These are phyloP conservation scores for Myopa tessellatipennis DNA, from an alignment of 2,888 invertebrate species.

Conservation along the genomic window DNA sequence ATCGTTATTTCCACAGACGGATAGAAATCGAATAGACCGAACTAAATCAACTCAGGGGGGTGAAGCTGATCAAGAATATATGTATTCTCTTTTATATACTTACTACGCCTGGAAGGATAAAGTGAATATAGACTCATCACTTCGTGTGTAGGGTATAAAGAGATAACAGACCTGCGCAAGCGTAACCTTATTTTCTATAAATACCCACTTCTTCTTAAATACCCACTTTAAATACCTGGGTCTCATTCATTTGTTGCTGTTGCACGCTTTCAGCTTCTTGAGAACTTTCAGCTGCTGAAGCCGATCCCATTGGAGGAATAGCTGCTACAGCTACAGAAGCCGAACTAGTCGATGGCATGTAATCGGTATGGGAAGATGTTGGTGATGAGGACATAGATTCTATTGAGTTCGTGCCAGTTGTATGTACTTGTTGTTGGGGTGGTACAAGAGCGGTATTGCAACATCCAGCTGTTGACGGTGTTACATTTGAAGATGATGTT, in stretches of 20 bases:
- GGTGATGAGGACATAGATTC: slow-evolving; percentile 76
- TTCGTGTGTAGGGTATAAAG: no score
- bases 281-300: slow-evolving; percentile 68
- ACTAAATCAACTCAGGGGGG: neutral
- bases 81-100: neutral
- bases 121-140: no score
- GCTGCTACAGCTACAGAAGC: slow-evolving; percentile 74
- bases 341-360: slow-evolving; percentile 87
- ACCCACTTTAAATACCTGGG: slow-evolving; percentile 49
- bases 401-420: slow-evolving; percentile 66
- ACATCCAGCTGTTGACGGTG: slow-evolving; percentile 52
- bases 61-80: neutral
- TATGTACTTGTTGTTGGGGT: slow-evolving; percentile 74
- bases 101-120: no score
- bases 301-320: slow-evolving; percentile 73
- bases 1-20: neutral
- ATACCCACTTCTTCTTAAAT: no score
- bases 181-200: neutral
- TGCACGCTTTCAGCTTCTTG: slow-evolving; percentile 68
- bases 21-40: neutral
- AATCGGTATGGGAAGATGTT: slow-evolving; percentile 82
- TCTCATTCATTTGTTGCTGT: slow-evolving; percentile 64
- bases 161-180: neutral
- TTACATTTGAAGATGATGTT: slow-evolving; percentile 55
- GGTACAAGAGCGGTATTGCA: slow-evolving; percentile 71